Evolutionary conservation across 2,888 invertebrate species (phyloP).

Genomic region (Panorpa germanica): DNA sequence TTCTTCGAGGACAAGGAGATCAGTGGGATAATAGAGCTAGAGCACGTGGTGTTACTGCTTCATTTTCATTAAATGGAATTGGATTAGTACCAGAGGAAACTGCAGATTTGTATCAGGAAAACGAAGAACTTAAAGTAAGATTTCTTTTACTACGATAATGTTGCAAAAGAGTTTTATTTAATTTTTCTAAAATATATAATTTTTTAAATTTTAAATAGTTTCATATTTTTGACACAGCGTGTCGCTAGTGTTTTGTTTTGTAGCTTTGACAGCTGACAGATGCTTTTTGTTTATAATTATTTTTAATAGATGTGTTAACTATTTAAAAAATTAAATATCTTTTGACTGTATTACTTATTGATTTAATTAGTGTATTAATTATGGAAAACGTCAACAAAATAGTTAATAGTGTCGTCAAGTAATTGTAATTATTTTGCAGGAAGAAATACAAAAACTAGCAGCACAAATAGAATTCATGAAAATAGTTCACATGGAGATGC

Average conservation of each 20-base stretch:
- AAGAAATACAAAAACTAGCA: constrained; percentile 78
- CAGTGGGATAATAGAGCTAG: constrained; percentile 76
- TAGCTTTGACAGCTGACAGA: too few species aligned
- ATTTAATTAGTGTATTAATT: constrained; percentile 1
- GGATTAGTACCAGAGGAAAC: constrained; percentile 71
- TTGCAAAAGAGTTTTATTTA: constrained; percentile 1
- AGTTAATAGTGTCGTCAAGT: not conserved
- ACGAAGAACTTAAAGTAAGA: constrained; percentile 69
- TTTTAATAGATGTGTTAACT: constrained; percentile 3
- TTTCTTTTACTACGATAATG: not conserved
- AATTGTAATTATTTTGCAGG: constrained; percentile 30
- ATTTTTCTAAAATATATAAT: constrained; percentile 2
- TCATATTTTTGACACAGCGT: too few species aligned
- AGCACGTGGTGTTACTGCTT: constrained; percentile 66
- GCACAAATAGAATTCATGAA: constrained; percentile 88
- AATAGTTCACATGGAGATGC: constrained; percentile 85
- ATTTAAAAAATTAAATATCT: not conserved
- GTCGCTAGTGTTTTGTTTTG: too few species aligned
- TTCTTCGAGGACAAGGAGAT: constrained; percentile 70
- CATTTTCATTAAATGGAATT: constrained; percentile 71
- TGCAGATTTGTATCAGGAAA: constrained; percentile 74
- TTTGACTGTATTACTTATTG: constrained; percentile 1
- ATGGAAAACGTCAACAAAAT: not conserved
- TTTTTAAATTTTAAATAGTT: constrained; percentile 7
- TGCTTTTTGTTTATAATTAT: constrained; percentile 1